Evolutionary conservation across 2,888 invertebrate genomes (phyloP).

Genomic region (Phaonia tiefii): DNA sequence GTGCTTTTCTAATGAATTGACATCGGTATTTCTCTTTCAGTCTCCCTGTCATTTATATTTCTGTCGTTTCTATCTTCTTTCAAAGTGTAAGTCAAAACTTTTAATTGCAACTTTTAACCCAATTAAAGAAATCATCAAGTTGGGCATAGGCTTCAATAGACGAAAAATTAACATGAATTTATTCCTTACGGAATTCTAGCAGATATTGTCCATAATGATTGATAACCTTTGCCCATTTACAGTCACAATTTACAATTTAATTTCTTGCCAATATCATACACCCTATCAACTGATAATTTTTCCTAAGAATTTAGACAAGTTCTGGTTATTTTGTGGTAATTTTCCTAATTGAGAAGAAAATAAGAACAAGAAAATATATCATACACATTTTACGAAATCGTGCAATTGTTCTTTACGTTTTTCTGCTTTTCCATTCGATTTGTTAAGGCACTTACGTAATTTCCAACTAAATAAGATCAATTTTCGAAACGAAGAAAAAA

Average conservation of each 20-base stretch:
- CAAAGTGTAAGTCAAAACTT: constrained; percentile 46
- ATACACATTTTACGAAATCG: not conserved
- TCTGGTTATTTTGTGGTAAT: too few relatives aligned
- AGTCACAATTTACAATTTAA: too few relatives aligned
- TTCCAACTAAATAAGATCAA: constrained; percentile 28
- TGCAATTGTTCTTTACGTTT: constrained; percentile 5
- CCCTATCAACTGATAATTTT: not conserved
- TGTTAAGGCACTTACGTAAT: constrained; percentile 24
- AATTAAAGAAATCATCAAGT: constrained; percentile 49
- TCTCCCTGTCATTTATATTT: not conserved
- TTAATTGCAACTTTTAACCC: constrained; percentile 53
- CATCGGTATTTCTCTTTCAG: too few relatives aligned
- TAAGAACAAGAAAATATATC: too few relatives aligned
- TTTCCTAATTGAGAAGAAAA: too few relatives aligned
- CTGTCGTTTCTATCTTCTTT: constrained; percentile 6
- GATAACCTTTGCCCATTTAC: too few relatives aligned
- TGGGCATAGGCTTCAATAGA: constrained; percentile 13
- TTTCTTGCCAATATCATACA: not conserved
- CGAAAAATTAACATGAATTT: too few relatives aligned
- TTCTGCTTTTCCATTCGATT: not conserved
- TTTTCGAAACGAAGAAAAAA: not conserved
- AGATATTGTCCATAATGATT: too few relatives aligned
- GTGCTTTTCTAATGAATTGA: too few relatives aligned
- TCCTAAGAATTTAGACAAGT: too few relatives aligned
- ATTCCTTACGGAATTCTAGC: too few relatives aligned